A percentile compares a stretch with the other conserved stretches of the same genome.
Conservation (phyloP, 2,113 vertebrate genomes). For the Sebastes fasciatus region DNA sequence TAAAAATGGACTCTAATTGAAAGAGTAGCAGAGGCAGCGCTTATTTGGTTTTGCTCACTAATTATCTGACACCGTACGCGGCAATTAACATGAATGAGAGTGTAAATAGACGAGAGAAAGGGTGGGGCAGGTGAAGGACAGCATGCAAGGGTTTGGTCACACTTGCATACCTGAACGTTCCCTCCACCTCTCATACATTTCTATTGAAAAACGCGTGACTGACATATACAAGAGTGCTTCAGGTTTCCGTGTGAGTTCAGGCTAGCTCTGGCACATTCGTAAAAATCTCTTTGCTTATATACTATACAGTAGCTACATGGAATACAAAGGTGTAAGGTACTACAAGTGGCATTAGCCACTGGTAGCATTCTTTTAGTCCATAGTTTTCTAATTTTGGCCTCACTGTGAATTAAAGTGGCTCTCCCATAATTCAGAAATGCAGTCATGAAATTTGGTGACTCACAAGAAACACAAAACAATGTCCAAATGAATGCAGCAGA, state of each 20-base stretch:
- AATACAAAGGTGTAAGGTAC: background rate
- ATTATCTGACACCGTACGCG: constrained; percentile 1
- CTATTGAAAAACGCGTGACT: background rate
- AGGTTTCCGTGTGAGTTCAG: background rate
- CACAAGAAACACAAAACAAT: background rate
- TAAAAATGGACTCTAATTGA: background rate
- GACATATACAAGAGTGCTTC: background rate
- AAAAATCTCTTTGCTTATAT: background rate
- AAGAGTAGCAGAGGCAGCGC: background rate
- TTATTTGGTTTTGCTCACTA: constrained; percentile 2
- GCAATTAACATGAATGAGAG: constrained; percentile 9
- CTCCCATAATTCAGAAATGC: background rate
- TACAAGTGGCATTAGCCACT: background rate
- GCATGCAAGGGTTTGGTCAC: background rate
- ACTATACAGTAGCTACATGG: background rate
- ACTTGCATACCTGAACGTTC: background rate
- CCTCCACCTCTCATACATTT: background rate
- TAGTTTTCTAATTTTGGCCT: background rate
- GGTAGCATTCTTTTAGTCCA: background rate
- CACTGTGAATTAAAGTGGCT: background rate
- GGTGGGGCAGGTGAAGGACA: constrained; percentile 1
- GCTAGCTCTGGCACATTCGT: background rate
- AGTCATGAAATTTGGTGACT: background rate
- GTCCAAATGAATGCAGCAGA: background rate
- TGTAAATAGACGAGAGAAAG: background rate